Conservation (phyloP, 2,888 invertebrate species). For the Oegoconia quadripuncta region DNA sequence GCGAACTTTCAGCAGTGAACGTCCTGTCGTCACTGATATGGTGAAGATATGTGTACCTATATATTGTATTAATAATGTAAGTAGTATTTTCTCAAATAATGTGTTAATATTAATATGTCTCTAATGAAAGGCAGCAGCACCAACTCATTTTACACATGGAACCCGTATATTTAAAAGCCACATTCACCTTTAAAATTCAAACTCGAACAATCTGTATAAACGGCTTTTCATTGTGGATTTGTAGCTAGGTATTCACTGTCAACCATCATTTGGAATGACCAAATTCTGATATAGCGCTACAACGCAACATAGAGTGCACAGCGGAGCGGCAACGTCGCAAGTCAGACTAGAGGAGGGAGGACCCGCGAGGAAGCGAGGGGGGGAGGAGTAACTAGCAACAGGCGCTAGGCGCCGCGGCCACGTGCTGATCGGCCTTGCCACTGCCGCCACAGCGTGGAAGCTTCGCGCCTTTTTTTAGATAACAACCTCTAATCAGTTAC, state of each 20-base stretch:
- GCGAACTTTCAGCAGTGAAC: too few relatives aligned
- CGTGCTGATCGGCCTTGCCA: conserved; percentile 73
- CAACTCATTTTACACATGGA: too few relatives aligned
- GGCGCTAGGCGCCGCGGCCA: conserved; percentile 66
- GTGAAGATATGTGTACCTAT: too few relatives aligned
- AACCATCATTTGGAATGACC: conserved; percentile 38
- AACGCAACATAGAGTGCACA: conserved; percentile 29
- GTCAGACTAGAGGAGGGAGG: conserved; percentile 17
- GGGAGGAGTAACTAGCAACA: conserved; percentile 61
- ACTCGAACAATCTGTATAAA: too few relatives aligned
- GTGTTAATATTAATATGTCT: too few relatives aligned
- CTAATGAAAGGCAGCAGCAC: too few relatives aligned
- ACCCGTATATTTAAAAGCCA: too few relatives aligned
- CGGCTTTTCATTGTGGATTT: too few relatives aligned
- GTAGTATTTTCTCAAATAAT: too few relatives aligned
- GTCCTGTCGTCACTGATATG: too few relatives aligned
- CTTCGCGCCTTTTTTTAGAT: conserved; percentile 72
- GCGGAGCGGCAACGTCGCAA: conserved; percentile 66
- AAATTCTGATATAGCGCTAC: conserved; percentile 39
- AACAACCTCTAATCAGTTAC: conserved; percentile 49
- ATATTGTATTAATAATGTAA: too few relatives aligned
- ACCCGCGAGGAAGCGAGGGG: conserved; percentile 27
- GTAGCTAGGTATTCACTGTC: conserved; percentile 13
- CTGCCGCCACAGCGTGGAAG: conserved; percentile 43
- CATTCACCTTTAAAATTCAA: too few relatives aligned